phyloP scores from a whole-genome alignment of 2,888 invertebrate species.

The Tetragnatha montana region DNA sequence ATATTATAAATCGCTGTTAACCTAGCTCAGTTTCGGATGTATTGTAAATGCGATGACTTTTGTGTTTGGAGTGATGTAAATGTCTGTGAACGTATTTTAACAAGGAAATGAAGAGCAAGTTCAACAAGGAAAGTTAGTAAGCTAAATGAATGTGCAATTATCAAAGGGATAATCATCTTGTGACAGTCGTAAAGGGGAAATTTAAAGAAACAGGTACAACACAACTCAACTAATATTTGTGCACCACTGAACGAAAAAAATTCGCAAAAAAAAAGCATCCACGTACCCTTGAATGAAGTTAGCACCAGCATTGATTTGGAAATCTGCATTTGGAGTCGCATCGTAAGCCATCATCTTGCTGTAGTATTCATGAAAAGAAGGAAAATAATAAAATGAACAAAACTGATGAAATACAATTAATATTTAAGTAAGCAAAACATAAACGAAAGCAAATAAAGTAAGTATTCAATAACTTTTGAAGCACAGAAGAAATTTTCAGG shows the following conservation, averaged over 20 bases:
- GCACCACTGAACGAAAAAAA: background rate
- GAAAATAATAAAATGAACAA: slow-evolving; percentile 14
- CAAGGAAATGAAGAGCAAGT: too few relatives aligned
- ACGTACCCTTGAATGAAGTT: slow-evolving; percentile 67
- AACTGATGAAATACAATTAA: slow-evolving; percentile 4
- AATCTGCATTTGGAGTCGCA: slow-evolving; percentile 61
- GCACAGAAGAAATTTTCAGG: background rate
- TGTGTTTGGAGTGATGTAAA: too few relatives aligned
- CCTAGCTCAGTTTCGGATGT: too few relatives aligned
- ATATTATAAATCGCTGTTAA: too few relatives aligned
- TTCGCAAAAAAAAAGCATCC: slow-evolving; percentile 7
- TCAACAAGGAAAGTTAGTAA: too few relatives aligned
- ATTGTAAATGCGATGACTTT: too few relatives aligned
- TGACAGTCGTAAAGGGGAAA: too few relatives aligned
- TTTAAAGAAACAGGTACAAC: too few relatives aligned
- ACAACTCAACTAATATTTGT: background rate
- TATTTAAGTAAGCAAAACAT: background rate
- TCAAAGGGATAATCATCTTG: too few relatives aligned
- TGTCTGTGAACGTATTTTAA: too few relatives aligned
- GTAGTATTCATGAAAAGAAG: slow-evolving; percentile 8
- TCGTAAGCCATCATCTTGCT: slow-evolving; percentile 70
- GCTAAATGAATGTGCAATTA: too few relatives aligned
- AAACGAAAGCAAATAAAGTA: slow-evolving; percentile 8
- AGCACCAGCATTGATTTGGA: slow-evolving; percentile 56
- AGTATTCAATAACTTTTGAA: background rate